Evolutionary conservation across 2,797 vertebrate species (phyloP).

Genomic region (Muraenolepis orangiensis): DNA sequence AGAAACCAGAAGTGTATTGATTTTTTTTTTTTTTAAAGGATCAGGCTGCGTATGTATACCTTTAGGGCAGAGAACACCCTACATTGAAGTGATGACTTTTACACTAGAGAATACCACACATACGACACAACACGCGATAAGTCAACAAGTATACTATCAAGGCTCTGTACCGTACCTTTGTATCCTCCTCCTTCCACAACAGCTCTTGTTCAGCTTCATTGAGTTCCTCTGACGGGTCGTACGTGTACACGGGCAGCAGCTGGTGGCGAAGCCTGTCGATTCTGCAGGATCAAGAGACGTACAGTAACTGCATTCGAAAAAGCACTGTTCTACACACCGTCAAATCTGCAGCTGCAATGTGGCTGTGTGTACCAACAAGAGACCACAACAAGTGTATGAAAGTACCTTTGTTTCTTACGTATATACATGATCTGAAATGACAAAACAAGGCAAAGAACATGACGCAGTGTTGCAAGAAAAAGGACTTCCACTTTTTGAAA

Average conservation of each 20-base stretch:
- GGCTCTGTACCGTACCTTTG: conserved; percentile 69
- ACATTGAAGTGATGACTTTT: not conserved
- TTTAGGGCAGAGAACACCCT: not conserved
- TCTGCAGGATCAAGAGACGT: conserved; percentile 54
- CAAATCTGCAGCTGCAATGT: not conserved
- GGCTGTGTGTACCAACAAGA: no score
- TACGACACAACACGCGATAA: no score
- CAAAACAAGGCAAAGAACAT: conserved; percentile 16
- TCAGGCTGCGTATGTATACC: not conserved
- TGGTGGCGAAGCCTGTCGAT: conserved; percentile 90
- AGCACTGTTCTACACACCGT: not conserved
- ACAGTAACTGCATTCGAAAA: not conserved
- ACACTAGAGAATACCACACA: no score
- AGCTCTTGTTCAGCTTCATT: conserved; percentile 91
- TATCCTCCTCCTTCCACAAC: conserved; percentile 82
- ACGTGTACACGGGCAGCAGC: conserved; percentile 90
- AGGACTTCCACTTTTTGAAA: not conserved
- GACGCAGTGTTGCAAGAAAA: not conserved
- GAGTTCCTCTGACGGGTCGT: conserved; percentile 90
- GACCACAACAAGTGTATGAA: not conserved
- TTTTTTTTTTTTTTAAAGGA: no score
- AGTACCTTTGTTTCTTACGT: conserved; percentile 73
- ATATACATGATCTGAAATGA: conserved; percentile 77
- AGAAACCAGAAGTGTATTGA: not conserved
- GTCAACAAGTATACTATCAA: no score